phyloP scores from a whole-genome alignment of 2,797 vertebrate genomes.

The Melanotaenia parkinsoni region DNA sequence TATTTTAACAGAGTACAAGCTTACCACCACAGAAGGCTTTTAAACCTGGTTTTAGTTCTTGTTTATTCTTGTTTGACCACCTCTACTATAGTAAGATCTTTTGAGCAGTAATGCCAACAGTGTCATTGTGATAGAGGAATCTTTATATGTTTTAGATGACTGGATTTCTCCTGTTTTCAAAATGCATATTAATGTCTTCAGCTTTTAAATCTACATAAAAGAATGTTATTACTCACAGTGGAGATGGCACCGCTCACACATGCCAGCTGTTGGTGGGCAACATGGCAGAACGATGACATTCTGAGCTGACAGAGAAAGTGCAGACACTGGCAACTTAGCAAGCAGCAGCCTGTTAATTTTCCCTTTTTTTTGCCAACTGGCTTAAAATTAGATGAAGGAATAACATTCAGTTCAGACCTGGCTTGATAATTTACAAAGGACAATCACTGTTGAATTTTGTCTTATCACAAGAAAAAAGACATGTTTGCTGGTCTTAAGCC shows the following conservation, averaged over 20 bases:
- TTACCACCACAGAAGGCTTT: conserved; percentile 10
- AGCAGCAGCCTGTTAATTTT: conserved; percentile 39
- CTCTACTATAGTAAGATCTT: conserved; percentile 31
- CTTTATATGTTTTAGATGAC: neutral
- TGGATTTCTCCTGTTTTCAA: conserved; percentile 11
- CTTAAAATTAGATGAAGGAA: conserved; percentile 15
- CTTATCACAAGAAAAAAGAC: conserved; percentile 2
- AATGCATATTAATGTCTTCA: conserved; percentile 58
- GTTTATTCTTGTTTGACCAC: conserved; percentile 48
- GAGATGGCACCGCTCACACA: conserved; percentile 49
- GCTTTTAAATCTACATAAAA: conserved; percentile 34
- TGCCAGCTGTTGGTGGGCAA: conserved; percentile 43
- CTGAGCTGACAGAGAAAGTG: conserved; percentile 40
- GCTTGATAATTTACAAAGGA: neutral
- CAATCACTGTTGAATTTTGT: neutral
- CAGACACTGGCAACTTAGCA: conserved; percentile 40
- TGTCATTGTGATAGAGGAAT: conserved; percentile 6
- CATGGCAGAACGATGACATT: conserved; percentile 34
- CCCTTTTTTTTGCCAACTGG: conserved; percentile 34
- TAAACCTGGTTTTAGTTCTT: conserved; percentile 39
- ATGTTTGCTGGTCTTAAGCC: neutral
- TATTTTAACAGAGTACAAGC: neutral
- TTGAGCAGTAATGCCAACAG: conserved; percentile 23
- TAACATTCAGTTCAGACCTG: neutral
- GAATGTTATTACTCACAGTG: conserved; percentile 50